phyloP scores from a whole-genome alignment of 2,797 vertebrate genomes.

The Echiichthys vipera region DNA sequence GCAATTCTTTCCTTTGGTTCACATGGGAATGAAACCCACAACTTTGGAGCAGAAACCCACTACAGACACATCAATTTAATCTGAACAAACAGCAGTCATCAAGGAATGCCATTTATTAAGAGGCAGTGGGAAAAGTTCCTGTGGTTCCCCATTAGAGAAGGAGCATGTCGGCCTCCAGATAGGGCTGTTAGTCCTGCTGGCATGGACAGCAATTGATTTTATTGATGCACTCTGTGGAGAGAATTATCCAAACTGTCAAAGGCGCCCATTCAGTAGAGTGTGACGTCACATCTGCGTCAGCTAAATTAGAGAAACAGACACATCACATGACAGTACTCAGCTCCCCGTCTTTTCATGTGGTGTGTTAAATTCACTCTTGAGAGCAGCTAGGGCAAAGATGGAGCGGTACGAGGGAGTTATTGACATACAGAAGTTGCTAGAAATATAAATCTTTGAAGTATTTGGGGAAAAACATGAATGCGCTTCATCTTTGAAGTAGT shows the following conservation, averaged over 20 bases:
- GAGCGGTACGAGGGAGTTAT: slow-evolving; percentile 10
- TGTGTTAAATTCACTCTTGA: slow-evolving; percentile 56
- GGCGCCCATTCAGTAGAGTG: slow-evolving; percentile 67
- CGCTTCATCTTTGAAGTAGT: slow-evolving; percentile 1
- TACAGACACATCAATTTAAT: slow-evolving; percentile 12
- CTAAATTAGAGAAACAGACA: slow-evolving; percentile 61
- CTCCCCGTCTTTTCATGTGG: slow-evolving; percentile 69
- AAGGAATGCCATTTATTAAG: slow-evolving; percentile 13
- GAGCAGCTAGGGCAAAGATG: neutral
- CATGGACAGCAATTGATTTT: slow-evolving; percentile 53
- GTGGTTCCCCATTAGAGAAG: slow-evolving; percentile 8
- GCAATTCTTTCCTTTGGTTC: slow-evolving; percentile 16
- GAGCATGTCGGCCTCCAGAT: slow-evolving; percentile 22
- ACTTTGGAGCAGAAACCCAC: neutral
- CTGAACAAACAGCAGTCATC: slow-evolving; percentile 2
- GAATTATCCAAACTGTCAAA: slow-evolving; percentile 62
- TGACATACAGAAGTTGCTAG: slow-evolving; percentile 9
- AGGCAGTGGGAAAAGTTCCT: slow-evolving; percentile 31
- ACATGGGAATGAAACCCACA: slow-evolving; percentile 12
- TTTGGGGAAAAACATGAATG: slow-evolving; percentile 2
- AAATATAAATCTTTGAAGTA: slow-evolving; percentile 36
- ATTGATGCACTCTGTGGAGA: slow-evolving; percentile 45
- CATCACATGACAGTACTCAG: slow-evolving; percentile 79
- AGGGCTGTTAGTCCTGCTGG: slow-evolving; percentile 32
- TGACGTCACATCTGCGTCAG: slow-evolving; percentile 80